phyloP scores from a whole-genome alignment of 2,113 vertebrate species.

The Stegostoma tigrinum region DNA sequence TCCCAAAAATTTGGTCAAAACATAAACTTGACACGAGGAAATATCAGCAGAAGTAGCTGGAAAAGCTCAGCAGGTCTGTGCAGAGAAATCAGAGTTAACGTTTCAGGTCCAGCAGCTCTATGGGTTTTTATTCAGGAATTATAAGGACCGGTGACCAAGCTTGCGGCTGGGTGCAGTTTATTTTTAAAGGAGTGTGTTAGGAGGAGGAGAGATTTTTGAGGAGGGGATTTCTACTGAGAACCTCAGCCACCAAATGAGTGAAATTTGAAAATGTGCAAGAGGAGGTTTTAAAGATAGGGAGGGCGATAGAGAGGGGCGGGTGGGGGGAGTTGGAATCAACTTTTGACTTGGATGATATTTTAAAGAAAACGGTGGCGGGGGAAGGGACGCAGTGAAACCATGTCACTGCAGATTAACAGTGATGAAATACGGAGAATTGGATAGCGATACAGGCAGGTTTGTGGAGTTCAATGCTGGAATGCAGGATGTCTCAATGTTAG shows the following conservation, averaged over 20 bases:
- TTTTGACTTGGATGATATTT: no score
- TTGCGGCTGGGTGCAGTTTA: neutral
- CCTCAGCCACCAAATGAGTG: neutral
- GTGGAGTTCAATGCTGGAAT: neutral
- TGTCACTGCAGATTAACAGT: neutral
- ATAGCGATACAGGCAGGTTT: neutral
- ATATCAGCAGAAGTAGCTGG: no score
- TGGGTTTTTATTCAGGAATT: neutral
- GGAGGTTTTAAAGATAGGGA: neutral
- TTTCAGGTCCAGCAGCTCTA: no score
- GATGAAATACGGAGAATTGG: neutral
- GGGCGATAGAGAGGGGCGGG: neutral
- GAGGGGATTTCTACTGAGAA: neutral
- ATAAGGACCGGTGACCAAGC: neutral
- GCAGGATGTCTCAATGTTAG: neutral
- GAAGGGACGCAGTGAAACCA: no score
- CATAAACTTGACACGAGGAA: neutral
- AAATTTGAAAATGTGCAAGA: neutral
- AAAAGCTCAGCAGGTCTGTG: no score
- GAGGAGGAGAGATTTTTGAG: neutral
- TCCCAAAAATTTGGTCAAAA: neutral
- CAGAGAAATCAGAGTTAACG: no score
- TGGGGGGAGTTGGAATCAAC: neutral
- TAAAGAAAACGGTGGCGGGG: neutral
- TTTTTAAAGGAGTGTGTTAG: neutral